Evolutionary conservation across 2,797 vertebrate genomes (phyloP), one percentile per base, ranked within the genome.

Genomic region (Falco biarmicus): DNA sequence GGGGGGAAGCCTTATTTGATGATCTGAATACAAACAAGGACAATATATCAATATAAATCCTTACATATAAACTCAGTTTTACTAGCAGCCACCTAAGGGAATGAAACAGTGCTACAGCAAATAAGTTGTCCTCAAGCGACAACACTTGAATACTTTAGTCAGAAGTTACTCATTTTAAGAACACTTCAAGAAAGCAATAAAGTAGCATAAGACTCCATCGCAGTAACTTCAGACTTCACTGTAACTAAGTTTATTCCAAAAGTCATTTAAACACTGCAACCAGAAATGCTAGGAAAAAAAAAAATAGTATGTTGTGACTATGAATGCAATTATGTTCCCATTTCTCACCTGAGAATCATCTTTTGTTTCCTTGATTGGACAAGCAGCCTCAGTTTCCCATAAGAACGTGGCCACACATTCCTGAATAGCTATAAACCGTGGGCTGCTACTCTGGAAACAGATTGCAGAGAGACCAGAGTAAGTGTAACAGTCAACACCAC

Each of bases 321-420:
- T 7, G 11, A 93, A 65, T 41, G 76, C 1, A 3, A 29, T 69
- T 29, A 56, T 17, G 2, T 34, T 32, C 17, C 22, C 7, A 32
- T n/a, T 80, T 69, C 98, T 95, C 85, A 99, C 99, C 94, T 99
- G 93, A 90, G 98, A 98, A 57, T 96, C 96, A 69, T 97, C 97
- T 50, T 97, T 96, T 50, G 96, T 96, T 32, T 98, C 98, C 29
- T 93, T 98, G 90, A 99, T 97, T 71, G 99, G 98, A 74, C 99
- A 99, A 45, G 99, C 99, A 17, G 99, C 99, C 68, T 98, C 98
- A 1, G 99, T 99, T 89, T 99, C 98, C 99, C 99, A 99, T 48
- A 98, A 89, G 95, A 99, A 99, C 8, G 97, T 99, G 56, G 98
- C 98, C 17, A 99, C 98, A 26, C 99, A 99, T 94, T 99, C 99